Conservation (phyloP, 2,113 vertebrate species). For the Dolichotis patagonum region DNA sequence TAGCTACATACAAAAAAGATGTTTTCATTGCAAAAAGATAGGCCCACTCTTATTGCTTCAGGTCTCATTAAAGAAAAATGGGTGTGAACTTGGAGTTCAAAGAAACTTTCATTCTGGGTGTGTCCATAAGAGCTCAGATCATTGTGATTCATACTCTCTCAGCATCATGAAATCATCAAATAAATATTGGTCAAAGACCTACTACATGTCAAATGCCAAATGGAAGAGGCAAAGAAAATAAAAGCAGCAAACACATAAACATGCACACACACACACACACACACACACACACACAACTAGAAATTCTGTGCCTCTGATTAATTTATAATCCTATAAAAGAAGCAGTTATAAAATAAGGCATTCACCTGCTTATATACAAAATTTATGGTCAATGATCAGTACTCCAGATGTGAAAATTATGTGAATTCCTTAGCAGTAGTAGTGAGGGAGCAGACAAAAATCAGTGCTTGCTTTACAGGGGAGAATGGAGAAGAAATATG, state of each 20-base stretch:
- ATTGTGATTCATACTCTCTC: background rate
- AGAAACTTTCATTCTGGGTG: background rate
- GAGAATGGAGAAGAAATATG: background rate
- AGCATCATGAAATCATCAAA: background rate
- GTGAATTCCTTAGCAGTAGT: background rate
- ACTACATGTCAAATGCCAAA: background rate
- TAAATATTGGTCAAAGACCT: background rate
- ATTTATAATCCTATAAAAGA: background rate
- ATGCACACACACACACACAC: background rate
- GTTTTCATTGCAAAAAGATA: background rate
- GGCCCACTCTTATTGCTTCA: background rate
- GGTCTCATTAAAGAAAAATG: background rate
- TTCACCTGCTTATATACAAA: background rate
- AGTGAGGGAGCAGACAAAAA: rapidly evolving
- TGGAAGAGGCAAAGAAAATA: background rate
- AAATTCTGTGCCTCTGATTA: background rate
- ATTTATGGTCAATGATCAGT: no score
- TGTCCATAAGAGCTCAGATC: background rate
- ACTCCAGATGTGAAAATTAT: no score
- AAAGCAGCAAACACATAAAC: background rate
- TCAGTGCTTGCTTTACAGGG: background rate
- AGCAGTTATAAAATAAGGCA: background rate
- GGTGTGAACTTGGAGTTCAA: background rate
- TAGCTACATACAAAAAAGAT: background rate
- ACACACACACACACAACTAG: background rate